Evolutionary conservation across 35 echinoderm and acorn worm genomes (phyloP).

Genomic region (Nesometra sesokonis): DNA sequence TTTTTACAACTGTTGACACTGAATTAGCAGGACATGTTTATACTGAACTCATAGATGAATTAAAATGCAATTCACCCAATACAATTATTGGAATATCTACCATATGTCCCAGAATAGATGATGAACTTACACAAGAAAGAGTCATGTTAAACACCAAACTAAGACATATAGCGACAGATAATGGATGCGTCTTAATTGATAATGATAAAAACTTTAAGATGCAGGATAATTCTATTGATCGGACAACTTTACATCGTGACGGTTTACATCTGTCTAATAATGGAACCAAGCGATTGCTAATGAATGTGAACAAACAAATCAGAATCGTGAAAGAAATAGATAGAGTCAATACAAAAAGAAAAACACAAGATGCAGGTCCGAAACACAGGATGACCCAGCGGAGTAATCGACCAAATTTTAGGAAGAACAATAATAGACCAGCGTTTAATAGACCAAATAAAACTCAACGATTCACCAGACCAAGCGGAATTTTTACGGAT

Average conservation of each 20-base stretch:
- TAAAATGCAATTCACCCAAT: not conserved
- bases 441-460: too few species aligned
- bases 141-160: conserved; percentile 5
- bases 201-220: conserved; percentile 41
- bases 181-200: conserved; percentile 13
- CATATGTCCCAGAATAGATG: conserved; percentile 1
- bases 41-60: too few species aligned
- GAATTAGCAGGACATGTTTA: too few species aligned
- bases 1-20: too few species aligned
- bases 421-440: too few species aligned
- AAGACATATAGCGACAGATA: not conserved
- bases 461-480: too few species aligned
- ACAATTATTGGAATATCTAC: not conserved
- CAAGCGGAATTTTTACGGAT: too few species aligned
- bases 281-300: conserved; percentile 12
- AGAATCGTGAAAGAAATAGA: too few species aligned
- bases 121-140: not conserved
- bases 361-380: too few species aligned
- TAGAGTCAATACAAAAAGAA: too few species aligned
- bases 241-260: not conserved
- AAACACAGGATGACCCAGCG: not conserved
- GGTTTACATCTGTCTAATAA: conserved; percentile 2
- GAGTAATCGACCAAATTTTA: not conserved
- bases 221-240: conserved; percentile 6
- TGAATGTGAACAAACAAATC: not conserved